Base-by-base conservation (phyloP, 2,113 vertebrate genomes). In the Xyrauchen texanus region DNA sequence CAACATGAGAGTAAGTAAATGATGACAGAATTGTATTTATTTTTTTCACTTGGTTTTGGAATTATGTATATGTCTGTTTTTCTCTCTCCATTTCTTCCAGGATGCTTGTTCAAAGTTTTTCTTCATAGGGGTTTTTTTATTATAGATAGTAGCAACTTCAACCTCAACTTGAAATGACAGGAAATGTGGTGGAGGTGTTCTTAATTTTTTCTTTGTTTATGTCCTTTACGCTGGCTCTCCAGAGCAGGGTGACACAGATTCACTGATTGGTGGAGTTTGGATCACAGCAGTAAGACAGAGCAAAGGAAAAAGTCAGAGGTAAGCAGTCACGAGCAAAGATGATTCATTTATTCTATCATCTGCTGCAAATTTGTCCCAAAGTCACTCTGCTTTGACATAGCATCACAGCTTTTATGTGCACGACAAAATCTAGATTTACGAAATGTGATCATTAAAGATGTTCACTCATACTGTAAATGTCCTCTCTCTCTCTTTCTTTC, bases 81-180 rank as follows among this genome's bases (percentile, higher is more conserved):
- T 63, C 34, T 65, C 63, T 46, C 44, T 65, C 63, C 4, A 5
- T 10, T 45, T 61, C n/a, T 8, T 74, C 46, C 51, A 68, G 73
- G 84, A 77, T 75, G 85, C 85, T 87, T 76, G 67, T 86, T 90
- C 85, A 75, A 68, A 85, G 83, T 76, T 82, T 70, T 84, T 87
- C 83, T 85, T 83, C 81, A 87, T 87, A 82, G 82, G 79, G 66
- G 2, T 86, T 78, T 83, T 79, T 73, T 80, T 64, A 82, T 86
- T 84, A 81, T 69, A 82, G 78, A 82, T 85, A 86, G 81, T 81
- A 82, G 69, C 79, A 85, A 83, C 86, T 86, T 71, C 84, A 83
- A 91, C 87, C 87, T 78, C 86, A 82, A 75, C 87, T 91, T 72
- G 82, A 80, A 89, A 81, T 87, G 88, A 85, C 65, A 76, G 82